These are phyloP conservation scores for Microcebus murinus DNA, from an alignment of 2,113 vertebrate genomes.

Conservation along the genomic window DNA sequence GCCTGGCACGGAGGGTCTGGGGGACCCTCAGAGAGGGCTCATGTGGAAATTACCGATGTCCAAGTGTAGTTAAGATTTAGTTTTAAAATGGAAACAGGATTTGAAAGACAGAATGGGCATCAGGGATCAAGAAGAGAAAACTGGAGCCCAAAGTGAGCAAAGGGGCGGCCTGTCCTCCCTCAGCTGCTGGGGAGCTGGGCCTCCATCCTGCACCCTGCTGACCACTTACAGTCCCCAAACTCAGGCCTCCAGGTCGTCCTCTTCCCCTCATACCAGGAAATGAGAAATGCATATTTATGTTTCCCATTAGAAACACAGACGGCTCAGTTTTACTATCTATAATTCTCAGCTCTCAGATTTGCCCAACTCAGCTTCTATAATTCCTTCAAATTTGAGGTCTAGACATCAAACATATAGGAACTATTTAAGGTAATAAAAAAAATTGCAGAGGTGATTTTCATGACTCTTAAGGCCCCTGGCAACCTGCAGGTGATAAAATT, in stretches of 20 bases:
- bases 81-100: not conserved
- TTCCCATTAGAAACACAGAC: conserved; percentile 78
- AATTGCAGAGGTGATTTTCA: conserved; percentile 56
- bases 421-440: conserved; percentile 21
- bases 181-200: not conserved
- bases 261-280: not conserved
- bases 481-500: not conserved
- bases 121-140: not conserved
- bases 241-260: not conserved
- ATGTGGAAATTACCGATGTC: not conserved
- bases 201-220: not conserved
- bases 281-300: conserved; percentile 62
- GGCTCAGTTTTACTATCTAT: conserved; percentile 61
- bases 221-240: not conserved
- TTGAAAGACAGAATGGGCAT: not conserved
- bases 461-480: not conserved
- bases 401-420: conserved; percentile 66
- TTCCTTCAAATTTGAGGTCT: conserved; percentile 78
- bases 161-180: not conserved
- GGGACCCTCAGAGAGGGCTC: not conserved
- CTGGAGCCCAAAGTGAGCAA: not conserved
- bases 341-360: conserved; percentile 63
- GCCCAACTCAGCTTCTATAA: conserved; percentile 61
- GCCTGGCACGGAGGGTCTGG: not conserved
- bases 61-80: not conserved